Evolutionary conservation across 2,113 vertebrate species (phyloP).

Genomic region (Lasiurus cinereus): DNA sequence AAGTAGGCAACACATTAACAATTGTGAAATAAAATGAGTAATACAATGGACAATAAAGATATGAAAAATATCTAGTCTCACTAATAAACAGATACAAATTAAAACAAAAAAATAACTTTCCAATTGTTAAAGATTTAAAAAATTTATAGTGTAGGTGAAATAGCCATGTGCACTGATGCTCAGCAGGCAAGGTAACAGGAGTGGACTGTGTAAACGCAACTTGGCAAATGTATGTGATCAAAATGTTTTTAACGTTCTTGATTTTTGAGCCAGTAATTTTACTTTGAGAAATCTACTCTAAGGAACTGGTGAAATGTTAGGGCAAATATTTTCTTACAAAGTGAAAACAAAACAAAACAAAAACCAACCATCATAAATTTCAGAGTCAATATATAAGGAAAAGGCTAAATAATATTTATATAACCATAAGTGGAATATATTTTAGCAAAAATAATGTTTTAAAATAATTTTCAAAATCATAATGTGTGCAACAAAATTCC

Average conservation of each 20-base stretch:
- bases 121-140: not conserved
- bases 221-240: not conserved
- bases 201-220: not conserved
- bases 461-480: slow-evolving; percentile 19
- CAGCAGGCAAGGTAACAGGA: not conserved
- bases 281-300: not conserved
- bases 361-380: not conserved
- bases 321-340: slow-evolving; percentile 40
- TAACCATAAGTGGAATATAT: not conserved
- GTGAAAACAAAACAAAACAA: not conserved
- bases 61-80: not conserved
- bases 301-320: slow-evolving; percentile 11
- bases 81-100: not conserved
- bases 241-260: not conserved
- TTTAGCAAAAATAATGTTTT: slow-evolving; percentile 12
- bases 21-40: not conserved
- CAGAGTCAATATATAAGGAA: not conserved
- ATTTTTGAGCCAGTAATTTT: slow-evolving; percentile 2
- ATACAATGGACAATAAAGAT: not conserved
- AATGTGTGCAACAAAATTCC: not conserved
- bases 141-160: not conserved
- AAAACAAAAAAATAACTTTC: not conserved
- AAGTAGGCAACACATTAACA: not conserved
- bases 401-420: not conserved
- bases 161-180: not conserved